Percentiles rank a stretch among this genome's conserved stretches.
Evolutionary conservation across 2,113 vertebrate species (phyloP).

Genomic region (Octodon degus): DNA sequence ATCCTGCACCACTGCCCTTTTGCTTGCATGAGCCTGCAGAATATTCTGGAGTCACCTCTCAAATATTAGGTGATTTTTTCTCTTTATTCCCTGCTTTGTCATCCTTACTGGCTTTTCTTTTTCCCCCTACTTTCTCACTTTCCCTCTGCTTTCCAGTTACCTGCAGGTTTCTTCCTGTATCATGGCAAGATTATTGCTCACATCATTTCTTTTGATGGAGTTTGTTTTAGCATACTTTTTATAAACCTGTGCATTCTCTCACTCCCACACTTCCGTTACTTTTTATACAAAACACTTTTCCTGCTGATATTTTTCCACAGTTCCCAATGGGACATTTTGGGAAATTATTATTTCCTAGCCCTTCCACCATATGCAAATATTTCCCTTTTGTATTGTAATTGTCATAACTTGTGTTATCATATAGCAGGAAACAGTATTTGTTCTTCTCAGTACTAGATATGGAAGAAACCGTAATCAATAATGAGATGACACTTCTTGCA

Average conservation of each 20-base stretch:
- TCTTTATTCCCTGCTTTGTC: not conserved
- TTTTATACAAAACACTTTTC: not conserved
- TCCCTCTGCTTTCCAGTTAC: not conserved
- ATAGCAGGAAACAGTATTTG: not conserved
- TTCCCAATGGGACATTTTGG: not conserved
- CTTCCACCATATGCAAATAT: not conserved
- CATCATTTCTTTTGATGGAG: not conserved
- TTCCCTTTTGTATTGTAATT: not conserved
- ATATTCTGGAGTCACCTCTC: not conserved
- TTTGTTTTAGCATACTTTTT: not conserved
- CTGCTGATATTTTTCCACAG: not conserved
- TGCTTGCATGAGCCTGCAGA: not conserved
- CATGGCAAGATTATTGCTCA: not conserved
- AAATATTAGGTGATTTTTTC: not conserved
- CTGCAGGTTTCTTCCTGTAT: not conserved
- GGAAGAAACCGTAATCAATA: not conserved
- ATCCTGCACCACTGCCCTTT: accelerated
- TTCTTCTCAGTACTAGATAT: no score
- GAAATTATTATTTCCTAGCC: not conserved
- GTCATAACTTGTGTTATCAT: not conserved
- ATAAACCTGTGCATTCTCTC: not conserved
- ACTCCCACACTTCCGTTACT: not conserved
- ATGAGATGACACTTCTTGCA: not conserved
- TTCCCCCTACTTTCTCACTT: accelerated
- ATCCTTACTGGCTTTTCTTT: not conserved